Evolutionary conservation across 2,797 vertebrate species (phyloP), one percentile per base, ranked within the genome.

Genomic region (Danio kyathit): DNA sequence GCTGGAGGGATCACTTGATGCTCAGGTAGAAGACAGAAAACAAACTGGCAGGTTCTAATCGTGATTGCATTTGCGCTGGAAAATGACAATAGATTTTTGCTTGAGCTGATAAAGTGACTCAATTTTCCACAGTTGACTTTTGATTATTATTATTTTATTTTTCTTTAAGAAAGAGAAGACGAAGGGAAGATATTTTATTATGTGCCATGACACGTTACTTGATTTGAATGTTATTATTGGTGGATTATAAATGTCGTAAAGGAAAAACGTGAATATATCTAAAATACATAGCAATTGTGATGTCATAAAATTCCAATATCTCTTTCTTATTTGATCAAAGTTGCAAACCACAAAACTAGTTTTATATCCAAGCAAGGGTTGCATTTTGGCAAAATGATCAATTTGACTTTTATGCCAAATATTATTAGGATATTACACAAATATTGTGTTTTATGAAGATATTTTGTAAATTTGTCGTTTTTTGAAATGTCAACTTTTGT

Each of bases 51-150:
- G 80, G 64, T 48, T 86, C 79, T 59, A 82, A 85, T 90, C 60
- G 81, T 60, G 92, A 92, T 93, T 85, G 70, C 88, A 89, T 93
- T 91, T 90, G 77, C 74, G 67, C 74, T 82, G 81, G 80, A 87
- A 85, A 69, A 43, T 61, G 63, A 54, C 88, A 85, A 87, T 86
- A 65, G 82, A 87, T 89, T 92, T 93, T 91, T 82, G 75, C 91
- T 90, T 89, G 87, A 89, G 85, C 88, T 92, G 91, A 92, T 91
- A 91, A 94, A 93, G 90, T 89, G 91, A 92, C 89, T 91, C 86
- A 88, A 91, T 93, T 91, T 90, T 89, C 86, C 85, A 89, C 87
- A 87, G 87, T 66, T 91, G 85, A 90, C 87, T 89, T 90, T 91
- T 90, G 84, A 14, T 65, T 54, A 84, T 87, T 90, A 90, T 84